Conservation (phyloP, 2,888 invertebrate species). For the Microchrysa polita region DNA sequence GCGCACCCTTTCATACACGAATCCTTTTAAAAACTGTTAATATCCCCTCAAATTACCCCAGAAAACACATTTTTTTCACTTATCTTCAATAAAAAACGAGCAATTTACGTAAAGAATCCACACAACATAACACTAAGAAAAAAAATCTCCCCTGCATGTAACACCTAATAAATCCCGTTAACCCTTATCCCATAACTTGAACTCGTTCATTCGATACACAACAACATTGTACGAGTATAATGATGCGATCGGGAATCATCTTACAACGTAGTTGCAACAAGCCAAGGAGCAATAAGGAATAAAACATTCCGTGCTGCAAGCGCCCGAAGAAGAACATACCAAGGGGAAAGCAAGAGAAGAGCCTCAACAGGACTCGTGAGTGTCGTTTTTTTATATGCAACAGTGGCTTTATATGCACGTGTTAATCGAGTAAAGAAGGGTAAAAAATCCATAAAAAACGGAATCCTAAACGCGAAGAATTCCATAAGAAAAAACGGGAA, state of each 20-base stretch:
- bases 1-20: constrained; percentile 11
- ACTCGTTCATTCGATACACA: constrained; percentile 14
- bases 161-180: constrained; percentile 46
- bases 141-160: constrained; percentile 25
- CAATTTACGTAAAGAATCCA: constrained; percentile 29
- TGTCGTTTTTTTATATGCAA: constrained; percentile 26
- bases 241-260: constrained; percentile 22
- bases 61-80: constrained; percentile 24
- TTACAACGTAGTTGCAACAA: constrained; percentile 40
- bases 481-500: not conserved
- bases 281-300: constrained; percentile 16
- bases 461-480: not conserved
- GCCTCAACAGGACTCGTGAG: constrained; percentile 20
- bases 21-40: constrained; percentile 43
- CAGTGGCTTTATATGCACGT: constrained; percentile 16
- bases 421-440: constrained; percentile 37
- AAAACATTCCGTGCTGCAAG: not conserved
- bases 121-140: not conserved
- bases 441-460: not conserved
- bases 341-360: constrained; percentile 17
- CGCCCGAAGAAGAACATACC: not conserved
- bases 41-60: constrained; percentile 40
- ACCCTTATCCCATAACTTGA: constrained; percentile 36
- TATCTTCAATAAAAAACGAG: constrained; percentile 18
- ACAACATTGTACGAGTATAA: too few relatives aligned